phyloP scores from a whole-genome alignment of 2,797 vertebrate species.

The Zalophus californianus region DNA sequence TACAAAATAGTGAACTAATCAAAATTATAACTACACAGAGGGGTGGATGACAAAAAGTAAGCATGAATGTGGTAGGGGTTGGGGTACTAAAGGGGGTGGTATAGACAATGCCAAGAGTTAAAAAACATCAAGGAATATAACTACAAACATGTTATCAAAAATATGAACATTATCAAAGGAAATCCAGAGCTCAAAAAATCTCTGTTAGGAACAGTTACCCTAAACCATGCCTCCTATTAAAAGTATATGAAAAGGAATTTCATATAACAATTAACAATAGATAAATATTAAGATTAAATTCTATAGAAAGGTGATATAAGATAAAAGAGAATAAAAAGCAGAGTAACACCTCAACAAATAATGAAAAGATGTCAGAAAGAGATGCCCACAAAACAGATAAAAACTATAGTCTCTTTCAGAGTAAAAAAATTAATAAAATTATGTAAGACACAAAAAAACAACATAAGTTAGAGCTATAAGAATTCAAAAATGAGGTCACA shows the following conservation, averaged over 20 bases:
- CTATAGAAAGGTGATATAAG: neutral
- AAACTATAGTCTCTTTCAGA: constrained; percentile 1
- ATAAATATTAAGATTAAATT: constrained; percentile 14
- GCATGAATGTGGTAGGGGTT: neutral
- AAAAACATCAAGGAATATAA: neutral
- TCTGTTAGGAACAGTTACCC: constrained; percentile 1
- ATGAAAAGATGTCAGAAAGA: neutral
- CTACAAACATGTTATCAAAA: neutral
- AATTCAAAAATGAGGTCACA: neutral
- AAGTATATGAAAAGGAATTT: constrained; percentile 41
- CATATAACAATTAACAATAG: constrained; percentile 9
- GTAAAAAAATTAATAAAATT: constrained; percentile 27
- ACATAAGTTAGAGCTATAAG: neutral
- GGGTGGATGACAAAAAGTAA: neutral
- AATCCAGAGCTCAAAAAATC: neutral
- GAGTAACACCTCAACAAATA: constrained; percentile 3
- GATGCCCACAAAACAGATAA: neutral
- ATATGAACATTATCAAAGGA: neutral
- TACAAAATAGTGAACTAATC: neutral
- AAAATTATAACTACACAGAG: neutral
- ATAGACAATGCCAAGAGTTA: neutral
- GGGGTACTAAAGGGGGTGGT: neutral
- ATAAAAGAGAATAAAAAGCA: constrained; percentile 36
- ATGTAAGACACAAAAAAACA: neutral
- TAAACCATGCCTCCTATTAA: neutral